Conservation (phyloP, 2,888 invertebrate species). For the Watsonalla cultraria region DNA sequence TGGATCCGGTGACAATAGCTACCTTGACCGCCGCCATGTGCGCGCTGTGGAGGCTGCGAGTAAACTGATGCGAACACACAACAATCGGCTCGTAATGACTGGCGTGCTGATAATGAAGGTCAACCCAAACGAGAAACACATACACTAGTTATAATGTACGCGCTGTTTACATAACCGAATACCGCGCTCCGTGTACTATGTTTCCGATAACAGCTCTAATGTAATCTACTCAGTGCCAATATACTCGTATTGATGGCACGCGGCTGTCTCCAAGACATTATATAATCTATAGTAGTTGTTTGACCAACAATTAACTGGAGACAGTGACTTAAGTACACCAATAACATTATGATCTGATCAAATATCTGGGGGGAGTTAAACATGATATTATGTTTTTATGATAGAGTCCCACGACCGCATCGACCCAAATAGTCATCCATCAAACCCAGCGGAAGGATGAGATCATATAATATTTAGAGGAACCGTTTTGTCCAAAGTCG, state of each 20-base stretch:
- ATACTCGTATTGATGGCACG: not conserved
- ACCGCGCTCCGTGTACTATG: not conserved
- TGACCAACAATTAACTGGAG: not conserved
- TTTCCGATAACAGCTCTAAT: not conserved
- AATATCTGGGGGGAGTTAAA: no score
- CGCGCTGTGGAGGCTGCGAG: not conserved
- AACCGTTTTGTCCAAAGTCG: not conserved
- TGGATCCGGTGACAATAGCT: slow-evolving; percentile 80
- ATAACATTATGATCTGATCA: no score
- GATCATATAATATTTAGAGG: not conserved
- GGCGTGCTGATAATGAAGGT: not conserved
- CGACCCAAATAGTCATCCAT: not conserved
- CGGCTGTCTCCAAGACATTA: not conserved
- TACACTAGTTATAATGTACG: not conserved
- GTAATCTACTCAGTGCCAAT: not conserved
- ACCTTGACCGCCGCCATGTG: not conserved
- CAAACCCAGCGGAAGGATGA: not conserved
- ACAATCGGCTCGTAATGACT: not conserved
- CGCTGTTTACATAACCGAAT: not conserved
- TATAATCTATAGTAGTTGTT: not conserved
- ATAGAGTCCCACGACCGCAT: not conserved
- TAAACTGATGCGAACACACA: not conserved
- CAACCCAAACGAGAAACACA: not conserved
- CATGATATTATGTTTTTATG: no score
- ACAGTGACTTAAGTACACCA: no score